Percentiles rank a stretch among this genome's conserved stretches.
Conservation (phyloP, 2,797 vertebrate species). For the Astyanax mexicanus region DNA sequence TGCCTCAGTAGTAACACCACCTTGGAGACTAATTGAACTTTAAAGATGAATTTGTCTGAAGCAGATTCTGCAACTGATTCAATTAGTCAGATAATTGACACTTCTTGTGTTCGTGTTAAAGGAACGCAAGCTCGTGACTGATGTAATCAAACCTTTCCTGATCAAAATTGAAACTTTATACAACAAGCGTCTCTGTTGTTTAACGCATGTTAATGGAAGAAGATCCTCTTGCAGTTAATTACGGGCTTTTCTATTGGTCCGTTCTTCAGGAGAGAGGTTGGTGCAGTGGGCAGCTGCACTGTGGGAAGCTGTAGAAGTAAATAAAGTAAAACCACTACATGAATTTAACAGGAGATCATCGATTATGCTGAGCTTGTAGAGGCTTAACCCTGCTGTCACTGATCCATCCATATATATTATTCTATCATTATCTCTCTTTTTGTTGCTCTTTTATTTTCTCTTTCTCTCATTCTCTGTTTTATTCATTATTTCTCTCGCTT, state of each 20-base stretch:
- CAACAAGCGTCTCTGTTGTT: background rate
- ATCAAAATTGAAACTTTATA: background rate
- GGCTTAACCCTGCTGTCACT: constrained; percentile 89
- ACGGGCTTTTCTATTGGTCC: background rate
- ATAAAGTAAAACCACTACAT: no score
- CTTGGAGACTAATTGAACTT: constrained; percentile 92
- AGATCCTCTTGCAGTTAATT: background rate
- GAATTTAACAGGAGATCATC: background rate
- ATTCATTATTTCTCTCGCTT: constrained; percentile 68
- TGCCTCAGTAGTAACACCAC: constrained; percentile 88
- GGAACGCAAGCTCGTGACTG: constrained; percentile 65
- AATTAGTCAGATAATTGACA: constrained; percentile 92
- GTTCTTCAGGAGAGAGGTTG: background rate
- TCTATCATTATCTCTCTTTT: no score
- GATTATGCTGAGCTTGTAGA: constrained; percentile 62
- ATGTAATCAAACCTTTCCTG: constrained; percentile 31
- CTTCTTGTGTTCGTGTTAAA: constrained; percentile 80
- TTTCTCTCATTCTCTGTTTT: constrained; percentile 82
- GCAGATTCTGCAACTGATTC: constrained; percentile 96
- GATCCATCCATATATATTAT: no score
- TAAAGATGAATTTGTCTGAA: constrained; percentile 88
- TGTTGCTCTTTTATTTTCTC: constrained; percentile 83
- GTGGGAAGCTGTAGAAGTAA: background rate
- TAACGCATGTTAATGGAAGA: background rate
- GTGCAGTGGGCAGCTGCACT: background rate